Evolutionary conservation across 2,113 vertebrate genomes (phyloP), one percentile per base, ranked within the genome.

Genomic region (Notiomystis cincta): DNA sequence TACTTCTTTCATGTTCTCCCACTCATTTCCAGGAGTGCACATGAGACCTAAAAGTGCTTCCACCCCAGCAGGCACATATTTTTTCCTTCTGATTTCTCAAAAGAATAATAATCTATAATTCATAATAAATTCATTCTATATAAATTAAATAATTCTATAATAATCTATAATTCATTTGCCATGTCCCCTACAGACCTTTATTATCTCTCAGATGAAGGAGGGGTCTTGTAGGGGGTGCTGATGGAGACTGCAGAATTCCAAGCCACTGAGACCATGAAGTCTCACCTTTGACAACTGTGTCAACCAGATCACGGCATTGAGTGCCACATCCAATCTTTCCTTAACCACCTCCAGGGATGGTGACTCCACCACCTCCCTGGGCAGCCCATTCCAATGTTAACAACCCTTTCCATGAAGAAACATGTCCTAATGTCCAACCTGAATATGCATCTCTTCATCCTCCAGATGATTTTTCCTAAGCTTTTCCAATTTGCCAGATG

Each of bases 61-160:
- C 54, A 60, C 33, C 33, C 18, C 45, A 28, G 15, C 0, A 0
- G 45, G 33, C 11, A 44, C 38, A 28, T 19, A 8, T 1, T 60
- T 21, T 51, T 44, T 44, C 53, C 45, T 77, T 45, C 33, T 51
- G 54, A 60, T 60, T 60, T 37, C 37, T 44, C 7, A 12, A 51
- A 51, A 69, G 62, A 27, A 23, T 22, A 37, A 51, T n/a, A n/a
- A n/a, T n/a, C n/a, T n/a, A n/a, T n/a, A n/a, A n/a, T n/a, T n/a
- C n/a, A n/a, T n/a, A n/a, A n/a, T n/a, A n/a, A n/a, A n/a, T n/a
- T n/a, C n/a, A n/a, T n/a, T n/a, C n/a, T n/a, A n/a, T n/a, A n/a
- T n/a, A n/a, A n/a, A n/a, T n/a, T n/a, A n/a, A n/a, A n/a, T n/a
- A n/a, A n/a, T n/a, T n/a, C n/a, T n/a, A n/a, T n/a, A n/a, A n/a